Percentiles rank a stretch among this genome's conserved stretches.
These are phyloP conservation scores for Oreochromis mossambicus DNA, from an alignment of 2,797 vertebrate species.

Conservation along the genomic window DNA sequence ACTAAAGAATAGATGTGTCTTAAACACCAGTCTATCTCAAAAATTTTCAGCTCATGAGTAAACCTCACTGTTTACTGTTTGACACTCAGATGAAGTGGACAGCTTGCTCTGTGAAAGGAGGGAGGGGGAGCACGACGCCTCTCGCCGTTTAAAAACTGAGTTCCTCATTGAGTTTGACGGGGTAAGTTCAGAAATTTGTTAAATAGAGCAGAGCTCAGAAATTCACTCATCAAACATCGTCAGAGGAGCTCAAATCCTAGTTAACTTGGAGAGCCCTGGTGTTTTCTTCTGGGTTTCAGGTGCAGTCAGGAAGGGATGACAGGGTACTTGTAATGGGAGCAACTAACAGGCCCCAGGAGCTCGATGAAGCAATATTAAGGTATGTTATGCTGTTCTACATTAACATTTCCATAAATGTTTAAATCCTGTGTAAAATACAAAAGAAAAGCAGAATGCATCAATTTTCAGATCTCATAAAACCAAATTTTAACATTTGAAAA, in stretches of 20 bases:
- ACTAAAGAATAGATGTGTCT: background rate
- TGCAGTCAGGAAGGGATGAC: slow-evolving; percentile 91
- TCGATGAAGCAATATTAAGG: slow-evolving; percentile 96
- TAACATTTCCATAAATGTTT: background rate
- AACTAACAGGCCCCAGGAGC: slow-evolving; percentile 96
- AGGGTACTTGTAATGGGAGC: slow-evolving; percentile 97
- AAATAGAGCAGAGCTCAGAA: background rate
- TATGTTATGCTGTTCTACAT: slow-evolving; percentile 34
- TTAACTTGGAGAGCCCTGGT: background rate
- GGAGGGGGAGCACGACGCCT: slow-evolving; percentile 95
- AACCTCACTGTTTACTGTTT: background rate
- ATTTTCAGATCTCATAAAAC: background rate
- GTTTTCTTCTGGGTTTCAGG: slow-evolving; percentile 70
- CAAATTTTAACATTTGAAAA: background rate
- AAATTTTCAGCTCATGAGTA: background rate
- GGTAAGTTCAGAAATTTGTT: slow-evolving; percentile 64
- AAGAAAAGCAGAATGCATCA: background rate
- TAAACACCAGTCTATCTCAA: background rate
- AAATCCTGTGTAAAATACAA: background rate
- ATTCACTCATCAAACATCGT: background rate
- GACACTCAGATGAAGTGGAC: slow-evolving; percentile 88
- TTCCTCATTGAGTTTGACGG: slow-evolving; percentile 97
- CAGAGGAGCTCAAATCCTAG: background rate
- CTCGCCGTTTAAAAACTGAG: slow-evolving; percentile 93
- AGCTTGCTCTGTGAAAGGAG: slow-evolving; percentile 94